Evolutionary conservation across 2,888 invertebrate genomes (phyloP).

Genomic region (Ophonus ardosiacus): DNA sequence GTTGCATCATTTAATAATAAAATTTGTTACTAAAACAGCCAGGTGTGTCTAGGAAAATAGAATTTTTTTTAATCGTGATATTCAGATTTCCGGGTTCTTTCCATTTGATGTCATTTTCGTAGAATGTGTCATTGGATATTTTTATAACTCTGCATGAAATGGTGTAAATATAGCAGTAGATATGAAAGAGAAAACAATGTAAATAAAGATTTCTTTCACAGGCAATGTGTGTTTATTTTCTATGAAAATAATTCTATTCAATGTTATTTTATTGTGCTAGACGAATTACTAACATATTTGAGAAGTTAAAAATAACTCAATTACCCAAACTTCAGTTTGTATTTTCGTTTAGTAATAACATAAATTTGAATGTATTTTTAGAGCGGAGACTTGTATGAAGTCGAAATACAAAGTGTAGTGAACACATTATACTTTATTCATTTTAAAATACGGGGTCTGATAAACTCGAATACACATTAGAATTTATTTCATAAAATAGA

Average conservation of each 20-base stretch:
- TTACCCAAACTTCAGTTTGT: neutral
- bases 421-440: too few relatives aligned
- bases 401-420: neutral
- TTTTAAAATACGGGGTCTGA: too few relatives aligned
- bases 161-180: too few relatives aligned
- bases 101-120: conserved; percentile 15
- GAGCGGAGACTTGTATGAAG: neutral
- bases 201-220: neutral
- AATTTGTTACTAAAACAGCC: neutral
- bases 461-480: too few relatives aligned
- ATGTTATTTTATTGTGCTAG: neutral
- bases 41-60: neutral
- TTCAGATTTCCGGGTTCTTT: conserved; percentile 18
- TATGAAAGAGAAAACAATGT: neutral
- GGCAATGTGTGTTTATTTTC: neutral
- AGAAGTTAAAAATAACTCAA: neutral
- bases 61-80: neutral
- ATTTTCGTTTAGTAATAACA: neutral
- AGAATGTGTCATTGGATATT: conserved; percentile 4
- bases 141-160: neutral
- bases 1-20: conserved; percentile 28
- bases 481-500: too few relatives aligned
- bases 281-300: neutral
- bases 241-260: neutral
- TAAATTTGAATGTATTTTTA: neutral